Base-by-base conservation (phyloP, 35 echinoderm and acorn worm species). In the Stichopus chloronotus region DNA sequence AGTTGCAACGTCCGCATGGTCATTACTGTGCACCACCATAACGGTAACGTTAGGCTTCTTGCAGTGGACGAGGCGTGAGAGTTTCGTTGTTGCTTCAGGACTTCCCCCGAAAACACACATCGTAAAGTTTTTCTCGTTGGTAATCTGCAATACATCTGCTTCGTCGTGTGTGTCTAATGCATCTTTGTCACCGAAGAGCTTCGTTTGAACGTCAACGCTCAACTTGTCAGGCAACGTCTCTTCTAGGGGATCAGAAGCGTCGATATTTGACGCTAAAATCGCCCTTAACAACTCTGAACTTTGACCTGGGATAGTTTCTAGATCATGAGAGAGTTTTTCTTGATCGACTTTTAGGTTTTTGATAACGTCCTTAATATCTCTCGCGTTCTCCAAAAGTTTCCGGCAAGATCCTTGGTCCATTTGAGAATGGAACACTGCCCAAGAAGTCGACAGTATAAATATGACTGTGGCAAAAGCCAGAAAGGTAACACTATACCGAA, bases 391-490 rank as follows among this genome's bases (percentile, higher is more conserved):
- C 59, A 89, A 63, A 14, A 89, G 87, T 72, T 89, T 89, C 8
- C 61, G 57, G 25, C 87, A 89, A 19, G 87, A 89, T 58, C 57
- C 60, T 20, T 89, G 87, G 25, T 89, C 87, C 43, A 6, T 61
- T 71, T 89, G 87, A 53, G 87, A 89, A 72, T 25, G 58, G 57
- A 89, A 89, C 55, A 89, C 59, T 22, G 60, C 52, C 21, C 59
- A 89, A 9, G 87, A 89, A 5, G 87, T 89, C 25, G 87, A 21
- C 19, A 89, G 55, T 9, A 89, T 72, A 89, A 89, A 89, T 12
- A 89, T 52, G 25, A 89, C 87, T 20, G 87, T 89, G 10, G 87
- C 87, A 55, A 89, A 63, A 52, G 87, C 87, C 17, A 89, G 61
- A n/a, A 89, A 89, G 30, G 87, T 89, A 2, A 89, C 87, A 71